These are phyloP conservation scores for Sapayoa aenigma DNA, from an alignment of 2,113 vertebrate genomes.

Conservation along the genomic window DNA sequence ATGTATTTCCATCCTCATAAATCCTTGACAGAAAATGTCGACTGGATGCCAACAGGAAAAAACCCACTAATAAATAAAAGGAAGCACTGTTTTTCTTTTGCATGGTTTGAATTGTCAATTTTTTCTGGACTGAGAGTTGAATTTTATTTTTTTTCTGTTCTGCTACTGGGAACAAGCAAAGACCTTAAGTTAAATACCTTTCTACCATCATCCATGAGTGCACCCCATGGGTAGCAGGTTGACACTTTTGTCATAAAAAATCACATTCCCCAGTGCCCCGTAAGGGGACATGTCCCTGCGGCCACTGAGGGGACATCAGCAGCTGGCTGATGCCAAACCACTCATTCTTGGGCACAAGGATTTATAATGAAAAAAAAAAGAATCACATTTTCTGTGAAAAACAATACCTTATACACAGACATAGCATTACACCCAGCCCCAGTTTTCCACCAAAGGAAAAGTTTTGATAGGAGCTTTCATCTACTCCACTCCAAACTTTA, in stretches of 20 bases:
- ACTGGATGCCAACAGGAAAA: conserved; percentile 5
- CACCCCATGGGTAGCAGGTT: not conserved
- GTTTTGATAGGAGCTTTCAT: not conserved
- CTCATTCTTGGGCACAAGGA: not conserved
- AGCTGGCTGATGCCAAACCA: not conserved
- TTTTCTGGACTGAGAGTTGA: conserved; percentile 6
- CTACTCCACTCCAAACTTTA: not conserved
- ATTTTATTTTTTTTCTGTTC: not conserved
- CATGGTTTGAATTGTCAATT: not conserved
- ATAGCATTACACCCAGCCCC: not conserved
- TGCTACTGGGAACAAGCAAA: not conserved
- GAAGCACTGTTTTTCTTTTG: not conserved
- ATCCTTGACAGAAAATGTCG: conserved; percentile 7
- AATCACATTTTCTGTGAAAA: not conserved
- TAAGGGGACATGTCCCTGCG: not conserved
- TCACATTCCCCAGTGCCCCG: not conserved
- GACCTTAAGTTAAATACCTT: not conserved
- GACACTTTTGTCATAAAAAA: not conserved
- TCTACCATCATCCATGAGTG: not conserved
- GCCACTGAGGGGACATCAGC: not conserved
- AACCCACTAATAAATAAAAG: conserved; percentile 19
- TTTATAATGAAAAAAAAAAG: not conserved
- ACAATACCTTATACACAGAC: not conserved
- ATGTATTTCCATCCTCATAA: conserved; percentile 32
- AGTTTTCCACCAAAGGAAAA: not conserved